These are phyloP conservation scores for Dermochelys coriacea DNA, from an alignment of 2,797 vertebrate species.

Conservation along the genomic window DNA sequence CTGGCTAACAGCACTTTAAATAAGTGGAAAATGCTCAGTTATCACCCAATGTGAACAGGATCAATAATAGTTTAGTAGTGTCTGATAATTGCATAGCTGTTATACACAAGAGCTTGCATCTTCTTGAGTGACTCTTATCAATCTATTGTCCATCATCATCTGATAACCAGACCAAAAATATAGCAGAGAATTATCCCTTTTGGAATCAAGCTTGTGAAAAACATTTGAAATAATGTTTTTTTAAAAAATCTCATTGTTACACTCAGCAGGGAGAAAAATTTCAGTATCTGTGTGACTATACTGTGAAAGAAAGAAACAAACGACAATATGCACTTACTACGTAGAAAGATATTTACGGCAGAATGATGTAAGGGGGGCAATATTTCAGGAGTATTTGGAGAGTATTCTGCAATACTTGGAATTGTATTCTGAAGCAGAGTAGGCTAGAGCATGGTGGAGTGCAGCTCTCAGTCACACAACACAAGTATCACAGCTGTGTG, in stretches of 20 bases:
- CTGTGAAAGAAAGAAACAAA: constrained; percentile 3
- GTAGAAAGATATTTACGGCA: not conserved
- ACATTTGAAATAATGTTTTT: constrained; percentile 78
- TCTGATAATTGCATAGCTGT: constrained; percentile 97
- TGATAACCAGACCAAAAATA: constrained; percentile 85
- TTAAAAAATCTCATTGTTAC: constrained; percentile 73
- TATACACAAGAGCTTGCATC: constrained; percentile 86
- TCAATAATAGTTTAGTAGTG: constrained; percentile 96
- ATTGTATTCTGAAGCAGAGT: not conserved
- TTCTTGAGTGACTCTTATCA: constrained; percentile 94
- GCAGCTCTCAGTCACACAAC: not conserved
- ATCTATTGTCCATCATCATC: constrained; percentile 90
- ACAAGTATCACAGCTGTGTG: not conserved
- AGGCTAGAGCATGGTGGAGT: not conserved
- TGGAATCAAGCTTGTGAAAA: constrained; percentile 82
- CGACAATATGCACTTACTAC: not conserved
- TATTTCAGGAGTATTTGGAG: constrained; percentile 5
- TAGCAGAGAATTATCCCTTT: constrained; percentile 81
- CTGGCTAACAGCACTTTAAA: constrained; percentile 92
- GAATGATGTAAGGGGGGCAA: not conserved
- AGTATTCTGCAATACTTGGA: not conserved
- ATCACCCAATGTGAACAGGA: constrained; percentile 88
- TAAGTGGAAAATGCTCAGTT: constrained; percentile 92
- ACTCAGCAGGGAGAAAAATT: constrained; percentile 71
- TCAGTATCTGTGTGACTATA: constrained; percentile 57